Evolutionary conservation across 2,888 invertebrate genomes (phyloP).

Genomic region (Abrostola tripartita): DNA sequence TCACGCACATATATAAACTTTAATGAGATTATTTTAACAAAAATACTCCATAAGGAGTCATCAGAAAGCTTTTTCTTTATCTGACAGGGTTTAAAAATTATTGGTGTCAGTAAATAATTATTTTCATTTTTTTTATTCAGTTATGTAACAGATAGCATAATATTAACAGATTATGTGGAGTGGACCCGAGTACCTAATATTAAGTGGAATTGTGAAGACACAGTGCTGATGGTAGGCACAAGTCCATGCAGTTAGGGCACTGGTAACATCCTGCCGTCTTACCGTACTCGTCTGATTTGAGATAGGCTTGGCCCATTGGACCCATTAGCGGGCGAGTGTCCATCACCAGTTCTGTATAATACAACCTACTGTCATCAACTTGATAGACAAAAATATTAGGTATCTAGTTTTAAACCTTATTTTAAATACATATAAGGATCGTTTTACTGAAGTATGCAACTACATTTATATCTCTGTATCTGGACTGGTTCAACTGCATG

Average conservation of each 20-base stretch:
- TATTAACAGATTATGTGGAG: background rate
- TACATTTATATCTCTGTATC: too few relatives aligned
- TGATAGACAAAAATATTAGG: slow-evolving; percentile 8
- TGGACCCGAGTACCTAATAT: slow-evolving; percentile 1
- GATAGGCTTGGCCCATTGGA: slow-evolving; percentile 94
- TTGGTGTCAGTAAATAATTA: too few relatives aligned
- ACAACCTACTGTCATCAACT: slow-evolving; percentile 72
- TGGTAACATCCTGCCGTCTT: slow-evolving; percentile 83
- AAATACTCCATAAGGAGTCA: too few relatives aligned
- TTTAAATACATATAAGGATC: too few relatives aligned
- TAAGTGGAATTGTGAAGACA: slow-evolving; percentile 31
- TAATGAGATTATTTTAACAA: too few relatives aligned
- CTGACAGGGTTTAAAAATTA: too few relatives aligned
- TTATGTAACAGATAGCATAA: too few relatives aligned
- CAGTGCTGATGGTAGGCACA: slow-evolving; percentile 74
- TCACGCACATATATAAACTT: too few relatives aligned
- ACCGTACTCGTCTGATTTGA: slow-evolving; percentile 95
- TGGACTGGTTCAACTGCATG: too few relatives aligned
- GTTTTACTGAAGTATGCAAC: too few relatives aligned
- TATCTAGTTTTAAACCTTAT: background rate
- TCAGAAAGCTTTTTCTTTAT: too few relatives aligned
- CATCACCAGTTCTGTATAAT: slow-evolving; percentile 90
- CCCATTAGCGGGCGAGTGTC: slow-evolving; percentile 93
- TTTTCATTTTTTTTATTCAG: too few relatives aligned
- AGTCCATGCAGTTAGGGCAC: slow-evolving; percentile 84